phyloP scores from a whole-genome alignment of 2,797 vertebrate genomes.

The Salarias fasciatus region DNA sequence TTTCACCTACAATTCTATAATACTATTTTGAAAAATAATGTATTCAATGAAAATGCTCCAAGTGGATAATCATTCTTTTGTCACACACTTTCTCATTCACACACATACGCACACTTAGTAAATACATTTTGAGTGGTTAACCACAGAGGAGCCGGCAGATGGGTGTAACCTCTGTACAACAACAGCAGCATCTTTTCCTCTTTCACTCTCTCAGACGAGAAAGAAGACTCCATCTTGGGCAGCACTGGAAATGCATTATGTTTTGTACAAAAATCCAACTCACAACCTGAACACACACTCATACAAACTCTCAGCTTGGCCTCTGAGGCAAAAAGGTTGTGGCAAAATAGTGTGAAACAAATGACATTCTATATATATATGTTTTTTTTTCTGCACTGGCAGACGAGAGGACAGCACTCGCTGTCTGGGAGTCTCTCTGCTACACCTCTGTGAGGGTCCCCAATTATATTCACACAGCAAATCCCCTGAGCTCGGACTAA shows the following conservation, averaged over 20 bases:
- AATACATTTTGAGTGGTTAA: slow-evolving; percentile 74
- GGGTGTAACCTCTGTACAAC: slow-evolving; percentile 63
- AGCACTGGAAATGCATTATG: slow-evolving; percentile 8
- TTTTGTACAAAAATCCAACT: slow-evolving; percentile 32
- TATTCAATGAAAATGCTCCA: slow-evolving; percentile 54
- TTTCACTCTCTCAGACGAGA: slow-evolving; percentile 23
- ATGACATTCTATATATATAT: slow-evolving; percentile 7
- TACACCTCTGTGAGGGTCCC: slow-evolving; percentile 14
- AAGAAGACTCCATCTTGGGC: no score
- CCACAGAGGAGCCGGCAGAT: slow-evolving; percentile 65
- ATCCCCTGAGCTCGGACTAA: slow-evolving; percentile 31
- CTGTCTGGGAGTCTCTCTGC: slow-evolving; percentile 12
- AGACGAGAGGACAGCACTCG: slow-evolving; percentile 5
- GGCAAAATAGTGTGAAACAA: not conserved
- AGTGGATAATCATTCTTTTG: slow-evolving; percentile 14
- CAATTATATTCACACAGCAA: slow-evolving; percentile 29
- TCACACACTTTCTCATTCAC: slow-evolving; percentile 17
- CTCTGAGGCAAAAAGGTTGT: slow-evolving; percentile 28
- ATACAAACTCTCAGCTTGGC: slow-evolving; percentile 20
- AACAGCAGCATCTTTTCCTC: slow-evolving; percentile 68
- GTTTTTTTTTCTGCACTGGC: slow-evolving; percentile 18
- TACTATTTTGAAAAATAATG: slow-evolving; percentile 71
- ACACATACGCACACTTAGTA: slow-evolving; percentile 47
- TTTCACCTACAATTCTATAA: slow-evolving; percentile 71
- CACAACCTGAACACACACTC: slow-evolving; percentile 18